phyloP scores from a whole-genome alignment of 1,140 invertebrate genomes.

The Linepithema humile region DNA sequence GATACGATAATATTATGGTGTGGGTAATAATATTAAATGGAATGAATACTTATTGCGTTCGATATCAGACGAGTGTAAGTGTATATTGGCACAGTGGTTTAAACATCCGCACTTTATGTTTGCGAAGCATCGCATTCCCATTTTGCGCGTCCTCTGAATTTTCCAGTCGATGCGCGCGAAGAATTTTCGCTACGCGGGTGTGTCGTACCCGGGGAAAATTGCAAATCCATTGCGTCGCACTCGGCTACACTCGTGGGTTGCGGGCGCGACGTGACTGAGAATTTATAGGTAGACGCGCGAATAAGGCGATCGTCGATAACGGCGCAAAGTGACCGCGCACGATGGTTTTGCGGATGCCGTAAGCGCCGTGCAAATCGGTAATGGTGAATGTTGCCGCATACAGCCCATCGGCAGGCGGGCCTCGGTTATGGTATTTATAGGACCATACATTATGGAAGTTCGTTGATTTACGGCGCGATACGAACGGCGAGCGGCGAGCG shows the following conservation, averaged over 20 bases:
- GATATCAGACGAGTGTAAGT: not conserved
- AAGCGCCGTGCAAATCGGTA: slow-evolving; percentile 19
- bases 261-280: slow-evolving; percentile 30
- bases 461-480: slow-evolving; percentile 35
- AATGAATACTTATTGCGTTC: not conserved
- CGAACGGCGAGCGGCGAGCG: slow-evolving; percentile 14
- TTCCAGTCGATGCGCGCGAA: not conserved
- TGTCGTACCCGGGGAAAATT: slow-evolving; percentile 29
- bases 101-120: not conserved
- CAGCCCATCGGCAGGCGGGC: not conserved
- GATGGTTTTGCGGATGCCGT: slow-evolving; percentile 36
- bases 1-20: not conserved
- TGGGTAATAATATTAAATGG: not conserved
- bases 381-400: slow-evolving; percentile 24
- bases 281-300: slow-evolving; percentile 48
- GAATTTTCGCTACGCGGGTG: slow-evolving; percentile 7
- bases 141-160: slow-evolving; percentile 22
- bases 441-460: slow-evolving; percentile 30
- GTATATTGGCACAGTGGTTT: not conserved
- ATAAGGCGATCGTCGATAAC: slow-evolving; percentile 46
- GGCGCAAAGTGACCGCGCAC: slow-evolving; percentile 40
- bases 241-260: not conserved
- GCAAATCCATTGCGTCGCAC: slow-evolving; percentile 31
- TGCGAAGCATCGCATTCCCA: not conserved
- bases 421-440: slow-evolving; percentile 33